These are phyloP conservation scores for Planiliza haematocheilus DNA, from an alignment of 2,113 vertebrate species.

Conservation along the genomic window DNA sequence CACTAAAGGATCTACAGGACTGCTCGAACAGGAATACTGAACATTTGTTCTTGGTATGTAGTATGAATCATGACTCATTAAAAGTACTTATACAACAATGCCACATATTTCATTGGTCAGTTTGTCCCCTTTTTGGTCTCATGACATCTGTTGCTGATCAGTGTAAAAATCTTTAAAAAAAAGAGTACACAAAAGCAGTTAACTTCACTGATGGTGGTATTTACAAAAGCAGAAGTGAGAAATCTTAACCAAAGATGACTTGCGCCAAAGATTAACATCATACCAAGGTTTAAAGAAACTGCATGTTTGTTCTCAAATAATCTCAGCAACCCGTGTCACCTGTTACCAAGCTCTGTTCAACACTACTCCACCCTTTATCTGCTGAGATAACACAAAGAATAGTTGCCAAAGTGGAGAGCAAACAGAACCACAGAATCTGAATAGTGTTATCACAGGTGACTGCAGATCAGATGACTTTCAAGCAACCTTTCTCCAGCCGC, in stretches of 20 bases:
- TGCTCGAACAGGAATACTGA: background rate
- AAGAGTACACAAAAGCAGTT: conserved; percentile 12
- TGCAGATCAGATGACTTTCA: conserved; percentile 38
- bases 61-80: conserved; percentile 21
- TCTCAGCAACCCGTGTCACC: conserved; percentile 1
- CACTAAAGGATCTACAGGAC: conserved; percentile 3
- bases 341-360: conserved; percentile 25
- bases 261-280: conserved; percentile 13
- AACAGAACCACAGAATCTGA: conserved; percentile 16
- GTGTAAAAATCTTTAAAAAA: conserved; percentile 32
- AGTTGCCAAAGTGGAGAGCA: conserved; percentile 33
- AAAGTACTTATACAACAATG: conserved; percentile 35
- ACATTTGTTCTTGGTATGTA: conserved; percentile 34
- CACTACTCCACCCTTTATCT: conserved; percentile 56
- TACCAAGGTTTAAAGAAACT: conserved; percentile 34
- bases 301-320: conserved; percentile 10
- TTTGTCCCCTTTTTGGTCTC: conserved; percentile 60
- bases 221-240: conserved; percentile 17
- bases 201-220: conserved; percentile 15
- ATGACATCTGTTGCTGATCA: conserved; percentile 39
- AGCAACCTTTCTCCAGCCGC: conserved; percentile 18
- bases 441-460: conserved; percentile 28
- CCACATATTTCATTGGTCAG: conserved; percentile 28
- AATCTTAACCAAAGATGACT: conserved; percentile 13
- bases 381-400: conserved; percentile 46